phyloP scores from a whole-genome alignment of 2,113 vertebrate species.

The Colinus virginianus region DNA sequence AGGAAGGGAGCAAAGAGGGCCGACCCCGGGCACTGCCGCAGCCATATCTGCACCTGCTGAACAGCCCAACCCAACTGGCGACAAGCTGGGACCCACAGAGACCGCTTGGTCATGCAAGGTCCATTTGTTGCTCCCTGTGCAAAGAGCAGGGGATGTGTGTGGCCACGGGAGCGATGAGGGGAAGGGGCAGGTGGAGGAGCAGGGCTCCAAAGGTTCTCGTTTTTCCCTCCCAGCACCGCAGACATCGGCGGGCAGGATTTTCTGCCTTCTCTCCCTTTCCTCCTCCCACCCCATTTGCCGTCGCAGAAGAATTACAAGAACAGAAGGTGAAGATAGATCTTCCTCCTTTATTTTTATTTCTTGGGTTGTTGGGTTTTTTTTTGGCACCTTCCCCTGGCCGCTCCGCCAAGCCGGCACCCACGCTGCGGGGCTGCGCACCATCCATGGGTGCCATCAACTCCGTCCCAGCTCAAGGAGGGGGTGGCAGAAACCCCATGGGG shows the following conservation, averaged over 20 bases:
- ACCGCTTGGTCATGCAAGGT: background rate
- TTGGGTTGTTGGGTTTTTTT: background rate
- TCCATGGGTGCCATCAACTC: background rate
- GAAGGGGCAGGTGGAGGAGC: background rate
- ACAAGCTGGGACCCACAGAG: too few species aligned
- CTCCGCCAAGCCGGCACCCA: conserved; percentile 31
- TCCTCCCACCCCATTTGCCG: conserved; percentile 57
- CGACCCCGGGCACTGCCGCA: background rate
- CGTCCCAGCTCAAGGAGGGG: background rate
- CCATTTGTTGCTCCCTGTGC: background rate
- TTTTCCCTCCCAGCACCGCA: background rate
- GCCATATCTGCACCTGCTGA: fast-evolving
- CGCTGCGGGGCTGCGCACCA: fast-evolving
- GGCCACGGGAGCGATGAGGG: background rate
- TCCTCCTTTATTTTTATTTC: conserved; percentile 30
- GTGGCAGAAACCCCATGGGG: background rate
- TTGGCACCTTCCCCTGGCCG: conserved; percentile 33
- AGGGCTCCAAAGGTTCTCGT: background rate
- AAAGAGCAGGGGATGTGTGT: background rate
- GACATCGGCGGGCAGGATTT: background rate
- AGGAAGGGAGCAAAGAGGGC: background rate
- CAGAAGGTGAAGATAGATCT: conserved; percentile 66
- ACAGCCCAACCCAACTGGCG: background rate
- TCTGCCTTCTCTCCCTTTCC: conserved; percentile 35
- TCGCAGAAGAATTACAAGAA: conserved; percentile 53